Evolutionary conservation across 1,140 invertebrate genomes (phyloP).

Genomic region (Acromyrmex heyeri): DNA sequence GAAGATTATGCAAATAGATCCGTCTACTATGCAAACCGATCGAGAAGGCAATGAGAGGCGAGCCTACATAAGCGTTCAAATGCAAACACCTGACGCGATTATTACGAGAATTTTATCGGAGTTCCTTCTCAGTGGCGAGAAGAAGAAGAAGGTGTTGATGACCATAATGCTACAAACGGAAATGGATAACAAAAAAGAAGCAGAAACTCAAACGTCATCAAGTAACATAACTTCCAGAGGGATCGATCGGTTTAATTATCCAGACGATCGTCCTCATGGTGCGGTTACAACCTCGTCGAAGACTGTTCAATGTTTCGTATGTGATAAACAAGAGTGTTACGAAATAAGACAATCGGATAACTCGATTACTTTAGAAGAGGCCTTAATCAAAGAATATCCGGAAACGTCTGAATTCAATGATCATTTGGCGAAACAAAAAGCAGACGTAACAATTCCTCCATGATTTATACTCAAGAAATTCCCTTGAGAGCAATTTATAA

Average conservation of each 20-base stretch:
- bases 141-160: conserved; percentile 52
- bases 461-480: neutral
- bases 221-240: neutral
- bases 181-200: conserved; percentile 8
- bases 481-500: neutral
- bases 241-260: neutral
- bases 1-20: conserved; percentile 47
- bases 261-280: neutral
- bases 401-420: neutral
- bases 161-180: conserved; percentile 56
- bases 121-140: conserved; percentile 36
- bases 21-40: conserved; percentile 27
- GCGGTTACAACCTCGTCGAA: neutral
- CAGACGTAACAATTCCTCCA: neutral
- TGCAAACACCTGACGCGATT: conserved; percentile 68
- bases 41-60: conserved; percentile 11
- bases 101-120: conserved; percentile 67
- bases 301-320: neutral
- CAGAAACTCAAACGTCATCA: conserved; percentile 7
- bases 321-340: conserved; percentile 30
- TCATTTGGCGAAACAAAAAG: neutral
- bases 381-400: conserved; percentile 18
- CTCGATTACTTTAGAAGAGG: conserved; percentile 21
- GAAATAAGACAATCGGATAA: neutral
- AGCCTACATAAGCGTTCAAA: conserved; percentile 48